phyloP scores from a whole-genome alignment of 2,888 invertebrate species.

The Caenorhabditis zanzibari region DNA sequence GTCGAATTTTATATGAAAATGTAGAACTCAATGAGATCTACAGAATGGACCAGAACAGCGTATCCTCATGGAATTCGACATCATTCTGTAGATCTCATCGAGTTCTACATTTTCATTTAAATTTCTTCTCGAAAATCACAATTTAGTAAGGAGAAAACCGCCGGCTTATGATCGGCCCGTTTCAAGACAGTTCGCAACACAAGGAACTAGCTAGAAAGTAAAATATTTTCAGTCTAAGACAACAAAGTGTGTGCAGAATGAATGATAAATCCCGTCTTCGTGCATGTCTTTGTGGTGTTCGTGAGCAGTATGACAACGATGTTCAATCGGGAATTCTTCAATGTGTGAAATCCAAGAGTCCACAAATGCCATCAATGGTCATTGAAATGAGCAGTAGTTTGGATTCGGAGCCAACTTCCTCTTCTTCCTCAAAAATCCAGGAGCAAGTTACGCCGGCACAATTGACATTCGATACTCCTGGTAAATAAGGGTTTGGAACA shows the following conservation, averaged over 20 bases:
- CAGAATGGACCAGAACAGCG: conserved; percentile 1
- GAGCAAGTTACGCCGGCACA: conserved; percentile 59
- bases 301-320: conserved; percentile 76
- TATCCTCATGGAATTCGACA: no score
- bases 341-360: conserved; percentile 68
- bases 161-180: no score
- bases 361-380: conserved; percentile 57
- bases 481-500: conserved; percentile 35
- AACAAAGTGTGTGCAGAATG: conserved; percentile 75
- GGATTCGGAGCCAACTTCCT: conserved; percentile 41
- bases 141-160: no score
- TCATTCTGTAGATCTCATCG: no score
- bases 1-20: no score
- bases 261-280: conserved; percentile 73
- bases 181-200: no score
- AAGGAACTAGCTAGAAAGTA: no score
- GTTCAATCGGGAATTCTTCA: conserved; percentile 73
- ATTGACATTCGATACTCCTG: conserved; percentile 66
- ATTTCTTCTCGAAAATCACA: no score
- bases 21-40: no score
- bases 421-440: conserved; percentile 35
- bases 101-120: no score
- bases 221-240: conserved; percentile 75
- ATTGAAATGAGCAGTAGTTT: conserved; percentile 68
- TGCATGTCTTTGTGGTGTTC: conserved; percentile 77